Base-by-base conservation (phyloP, 1,140 invertebrate species). In the Aphelinus certus region DNA sequence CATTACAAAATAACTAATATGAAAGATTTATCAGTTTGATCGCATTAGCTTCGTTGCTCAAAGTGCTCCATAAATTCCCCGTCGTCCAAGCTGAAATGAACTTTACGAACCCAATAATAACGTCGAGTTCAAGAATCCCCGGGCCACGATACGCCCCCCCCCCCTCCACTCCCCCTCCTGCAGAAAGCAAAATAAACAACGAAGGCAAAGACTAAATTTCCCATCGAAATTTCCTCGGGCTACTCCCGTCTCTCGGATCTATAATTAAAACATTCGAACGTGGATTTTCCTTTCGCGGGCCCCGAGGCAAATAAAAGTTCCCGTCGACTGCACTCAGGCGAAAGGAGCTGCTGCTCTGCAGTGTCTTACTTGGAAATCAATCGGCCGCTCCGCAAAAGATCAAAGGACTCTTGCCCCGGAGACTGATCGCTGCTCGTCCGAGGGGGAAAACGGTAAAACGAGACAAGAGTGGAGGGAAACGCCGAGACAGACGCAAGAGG, bases 341-440 rank as follows among this genome's bases (percentile, higher is more conserved):
- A 66, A 73, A 51, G 63, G 63, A 66, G 55, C 43, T 7, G 45
- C 67, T 10, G 3, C 51, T 56, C 57, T 49, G 63, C 63, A 26
- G 26, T 26, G 71, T 60, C 63, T 65, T 66, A 68, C 72, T 68
- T 49, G 58, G 72, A 74, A 74, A 74, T 74, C 72, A 68, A 74
- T 74, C 72, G 70, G 7, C 42, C 2, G 49, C 51, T 58, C 49
- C 65, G 66, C 57, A 43, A 69, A 69, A 75, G 66, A 75, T 75
- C 73, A 75, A 75, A 75, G 73, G 46, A 64, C 51, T 43, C 51
- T 51, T 55, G 56, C 55, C 9, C 49, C 53, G 9, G 62, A 53
- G 62, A 65, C 26, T 72, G 49, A 65, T 65, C 71, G 62, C n/a
- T 49, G 4, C n/a, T 10, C 62, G n/a, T 2, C 26, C 2, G 46